A percentile compares a stretch with the other conserved stretches of the same genome.
These are phyloP conservation scores for Adoxophyes honmai DNA, from an alignment of 1,140 invertebrate genomes.

Conservation along the genomic window DNA sequence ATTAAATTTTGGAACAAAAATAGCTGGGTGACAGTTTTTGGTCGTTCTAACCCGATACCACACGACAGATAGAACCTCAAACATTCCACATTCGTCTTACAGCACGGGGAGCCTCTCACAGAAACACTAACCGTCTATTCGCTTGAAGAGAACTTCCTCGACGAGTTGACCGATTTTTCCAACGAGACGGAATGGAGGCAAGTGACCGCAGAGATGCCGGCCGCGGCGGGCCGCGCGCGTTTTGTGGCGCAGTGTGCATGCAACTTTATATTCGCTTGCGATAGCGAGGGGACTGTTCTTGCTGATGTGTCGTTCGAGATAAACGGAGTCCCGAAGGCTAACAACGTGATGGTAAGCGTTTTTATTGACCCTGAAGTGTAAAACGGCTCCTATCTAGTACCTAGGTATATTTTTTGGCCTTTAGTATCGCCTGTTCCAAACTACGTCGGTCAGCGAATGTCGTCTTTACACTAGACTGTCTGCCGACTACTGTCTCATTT, in stretches of 20 bases:
- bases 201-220: conserved; percentile 22
- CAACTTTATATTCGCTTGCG: conserved; percentile 22
- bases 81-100: conserved; percentile 8
- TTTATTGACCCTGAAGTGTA: no score
- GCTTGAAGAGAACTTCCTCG: conserved; percentile 44
- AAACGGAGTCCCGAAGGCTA: conserved; percentile 26
- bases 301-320: conserved; percentile 33
- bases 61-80: neutral
- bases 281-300: conserved; percentile 24
- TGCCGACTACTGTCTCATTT: no score
- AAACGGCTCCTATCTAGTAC: no score
- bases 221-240: conserved; percentile 27
- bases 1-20: no score
- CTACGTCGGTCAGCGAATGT: no score
- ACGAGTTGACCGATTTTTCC: conserved; percentile 37
- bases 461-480: no score
- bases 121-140: conserved; percentile 37
- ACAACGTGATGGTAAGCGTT: conserved; percentile 26
- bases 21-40: no score
- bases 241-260: conserved; percentile 34
- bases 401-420: no score
- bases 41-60: no score
- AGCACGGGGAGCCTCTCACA: conserved; percentile 32
- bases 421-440: no score
- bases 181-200: conserved; percentile 36